Evolutionary conservation across 2,888 invertebrate species (phyloP).

Genomic region (Sturmia bella): DNA sequence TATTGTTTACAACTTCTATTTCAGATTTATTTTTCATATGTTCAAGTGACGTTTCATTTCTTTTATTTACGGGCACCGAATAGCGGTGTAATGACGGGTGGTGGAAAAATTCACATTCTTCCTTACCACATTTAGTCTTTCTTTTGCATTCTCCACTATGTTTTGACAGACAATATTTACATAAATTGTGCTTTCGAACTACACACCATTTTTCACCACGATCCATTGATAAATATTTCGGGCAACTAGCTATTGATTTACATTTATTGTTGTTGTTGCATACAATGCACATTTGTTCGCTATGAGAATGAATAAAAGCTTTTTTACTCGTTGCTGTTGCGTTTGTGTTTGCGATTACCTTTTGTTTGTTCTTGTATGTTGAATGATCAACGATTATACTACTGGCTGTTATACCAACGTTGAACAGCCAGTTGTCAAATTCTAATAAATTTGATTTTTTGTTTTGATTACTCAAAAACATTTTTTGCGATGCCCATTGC

Average conservation of each 20-base stretch:
- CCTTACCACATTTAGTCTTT: constrained; percentile 4
- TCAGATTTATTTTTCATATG: too few species aligned
- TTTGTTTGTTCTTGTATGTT: too few species aligned
- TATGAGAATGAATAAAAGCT: constrained; percentile 9
- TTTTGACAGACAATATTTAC: constrained; percentile 19
- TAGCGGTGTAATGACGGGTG: constrained; percentile 16
- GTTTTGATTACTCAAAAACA: not conserved
- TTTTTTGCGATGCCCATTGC: not conserved
- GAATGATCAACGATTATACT: not conserved
- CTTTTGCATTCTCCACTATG: constrained; percentile 17
- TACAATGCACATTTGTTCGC: constrained; percentile 14
- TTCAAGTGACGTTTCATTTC: too few species aligned
- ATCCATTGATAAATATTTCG: constrained; percentile 7
- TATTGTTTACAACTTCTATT: too few species aligned
- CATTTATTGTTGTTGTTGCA: constrained; percentile 16
- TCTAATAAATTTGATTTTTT: too few species aligned
- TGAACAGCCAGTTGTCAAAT: too few species aligned
- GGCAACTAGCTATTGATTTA: constrained; percentile 16
- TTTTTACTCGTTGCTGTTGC: constrained; percentile 2
- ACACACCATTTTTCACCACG: constrained; percentile 18
- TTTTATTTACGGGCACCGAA: too few species aligned
- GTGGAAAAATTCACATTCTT: constrained; percentile 21
- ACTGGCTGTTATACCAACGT: too few species aligned
- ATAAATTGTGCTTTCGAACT: constrained; percentile 20
- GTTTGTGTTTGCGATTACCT: too few species aligned